Conservation (phyloP, 2,113 vertebrate species). For the Excalfactoria chinensis region DNA sequence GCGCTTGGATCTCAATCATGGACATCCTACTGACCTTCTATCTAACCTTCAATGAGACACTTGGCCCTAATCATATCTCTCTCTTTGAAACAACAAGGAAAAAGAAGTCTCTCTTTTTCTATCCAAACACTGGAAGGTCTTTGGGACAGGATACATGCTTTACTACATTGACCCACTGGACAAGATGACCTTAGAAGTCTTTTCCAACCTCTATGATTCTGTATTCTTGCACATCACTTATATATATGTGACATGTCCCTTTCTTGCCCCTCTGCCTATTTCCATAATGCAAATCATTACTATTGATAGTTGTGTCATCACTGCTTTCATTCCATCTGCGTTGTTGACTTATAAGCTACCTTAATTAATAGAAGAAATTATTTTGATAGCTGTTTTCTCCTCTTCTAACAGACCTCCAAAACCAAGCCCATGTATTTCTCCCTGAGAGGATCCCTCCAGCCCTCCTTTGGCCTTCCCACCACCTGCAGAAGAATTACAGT, state of each 20-base stretch:
- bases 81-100: neutral
- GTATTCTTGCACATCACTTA: neutral
- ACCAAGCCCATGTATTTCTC: neutral
- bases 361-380: neutral
- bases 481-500: neutral
- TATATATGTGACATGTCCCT: neutral
- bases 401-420: neutral
- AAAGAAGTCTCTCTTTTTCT: neutral
- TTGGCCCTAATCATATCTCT: neutral
- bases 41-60: neutral
- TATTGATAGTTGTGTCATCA: neutral
- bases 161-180: neutral
- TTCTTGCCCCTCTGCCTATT: neutral
- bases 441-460: neutral
- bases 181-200: too few species aligned
- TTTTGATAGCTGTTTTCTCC: neutral
- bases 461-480: neutral
- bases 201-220: too few species aligned
- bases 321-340: neutral
- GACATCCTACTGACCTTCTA: neutral
- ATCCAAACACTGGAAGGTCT: neutral
- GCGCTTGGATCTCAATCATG: neutral
- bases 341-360: neutral
- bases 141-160: neutral
- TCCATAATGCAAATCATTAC: neutral